Conservation (phyloP, 2,888 invertebrate genomes). For the Dexiosoma caninum region DNA sequence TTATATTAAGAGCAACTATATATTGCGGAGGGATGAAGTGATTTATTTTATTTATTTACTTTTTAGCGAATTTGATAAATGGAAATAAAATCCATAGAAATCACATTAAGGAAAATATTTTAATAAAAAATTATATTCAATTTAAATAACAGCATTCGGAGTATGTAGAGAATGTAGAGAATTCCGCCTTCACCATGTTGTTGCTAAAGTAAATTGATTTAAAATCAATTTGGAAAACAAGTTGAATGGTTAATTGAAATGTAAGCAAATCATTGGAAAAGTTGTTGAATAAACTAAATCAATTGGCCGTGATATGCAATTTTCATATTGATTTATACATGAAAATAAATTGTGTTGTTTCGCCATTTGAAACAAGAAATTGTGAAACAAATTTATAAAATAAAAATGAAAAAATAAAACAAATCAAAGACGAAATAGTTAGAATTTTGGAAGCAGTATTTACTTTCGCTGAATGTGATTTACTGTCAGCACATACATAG, state of each 20-base stretch:
- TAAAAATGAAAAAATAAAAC: too few relatives aligned
- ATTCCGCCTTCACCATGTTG: not conserved
- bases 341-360: not conserved
- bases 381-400: not conserved
- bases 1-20: conserved; percentile 36
- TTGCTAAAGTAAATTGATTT: not conserved
- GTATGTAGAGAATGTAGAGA: not conserved
- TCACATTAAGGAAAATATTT: not conserved
- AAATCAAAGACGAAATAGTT: too few relatives aligned
- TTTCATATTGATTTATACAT: not conserved
- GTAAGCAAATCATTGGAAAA: not conserved
- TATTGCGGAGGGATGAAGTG: conserved; percentile 3
- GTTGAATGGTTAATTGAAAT: conserved; percentile 1
- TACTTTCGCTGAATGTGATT: not conserved
- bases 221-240: not conserved
- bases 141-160: not conserved
- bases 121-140: not conserved
- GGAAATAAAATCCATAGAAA: not conserved
- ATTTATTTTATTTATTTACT: not conserved
- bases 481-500: too few relatives aligned
- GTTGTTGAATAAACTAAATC: conserved; percentile 8
- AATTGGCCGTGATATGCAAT: conserved; percentile 19
- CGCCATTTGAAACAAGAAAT: not conserved
- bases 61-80: too few relatives aligned
- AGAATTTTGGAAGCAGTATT: too few relatives aligned